Evolutionary conservation across 1,140 invertebrate species (phyloP).

Genomic region (Watersipora subatra): DNA sequence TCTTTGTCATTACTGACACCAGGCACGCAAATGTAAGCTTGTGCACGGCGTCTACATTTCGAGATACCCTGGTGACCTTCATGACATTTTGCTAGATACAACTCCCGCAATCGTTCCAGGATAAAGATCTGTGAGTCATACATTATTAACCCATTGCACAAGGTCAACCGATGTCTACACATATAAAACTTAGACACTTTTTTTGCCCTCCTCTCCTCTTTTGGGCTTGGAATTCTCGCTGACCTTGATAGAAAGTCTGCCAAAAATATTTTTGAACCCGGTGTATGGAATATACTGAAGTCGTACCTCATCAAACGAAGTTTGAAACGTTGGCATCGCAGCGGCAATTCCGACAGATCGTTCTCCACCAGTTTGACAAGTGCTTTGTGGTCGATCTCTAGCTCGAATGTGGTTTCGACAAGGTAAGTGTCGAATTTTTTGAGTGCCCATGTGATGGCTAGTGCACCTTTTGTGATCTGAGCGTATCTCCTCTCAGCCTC

Average conservation of each 20-base stretch:
- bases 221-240: too few species aligned
- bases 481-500: constrained; percentile 11
- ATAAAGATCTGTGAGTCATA: too few species aligned
- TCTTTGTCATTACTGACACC: too few species aligned
- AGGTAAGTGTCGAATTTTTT: constrained; percentile 6
- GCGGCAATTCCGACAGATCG: not conserved
- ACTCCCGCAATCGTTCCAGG: too few species aligned
- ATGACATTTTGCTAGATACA: too few species aligned
- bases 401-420: constrained; percentile 8
- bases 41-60: too few species aligned
- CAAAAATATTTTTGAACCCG: constrained; percentile 1
- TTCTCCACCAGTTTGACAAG: constrained; percentile 11
- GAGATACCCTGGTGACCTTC: too few species aligned
- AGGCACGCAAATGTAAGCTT: too few species aligned
- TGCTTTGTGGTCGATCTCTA: constrained; percentile 14
- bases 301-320: constrained; percentile 12
- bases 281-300: constrained; percentile 9
- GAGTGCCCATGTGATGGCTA: constrained; percentile 7
- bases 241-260: not conserved
- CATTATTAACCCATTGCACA: too few species aligned
- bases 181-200: too few species aligned
- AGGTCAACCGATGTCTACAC: too few species aligned
- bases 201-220: too few species aligned
- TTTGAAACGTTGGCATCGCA: constrained; percentile 11
- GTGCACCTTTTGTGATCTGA: constrained; percentile 11